Conservation (phyloP, 2,888 invertebrate genomes). For the Epinotia nisella region DNA sequence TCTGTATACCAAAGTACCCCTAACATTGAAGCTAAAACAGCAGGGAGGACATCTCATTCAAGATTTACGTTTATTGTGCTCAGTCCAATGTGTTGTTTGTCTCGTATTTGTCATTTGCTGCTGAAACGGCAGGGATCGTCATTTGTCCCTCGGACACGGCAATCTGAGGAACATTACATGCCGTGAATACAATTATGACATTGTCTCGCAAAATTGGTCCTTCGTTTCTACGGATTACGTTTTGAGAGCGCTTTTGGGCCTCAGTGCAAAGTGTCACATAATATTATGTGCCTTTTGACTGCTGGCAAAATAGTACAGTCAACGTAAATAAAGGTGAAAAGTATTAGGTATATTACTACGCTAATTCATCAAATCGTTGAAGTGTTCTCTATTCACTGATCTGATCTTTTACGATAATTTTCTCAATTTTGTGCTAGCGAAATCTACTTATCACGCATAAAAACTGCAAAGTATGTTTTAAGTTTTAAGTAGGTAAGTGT, state of each 20-base stretch:
- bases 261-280: neutral
- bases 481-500: no score
- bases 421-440: no score
- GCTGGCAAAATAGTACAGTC: neutral
- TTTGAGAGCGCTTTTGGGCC: conserved; percentile 1
- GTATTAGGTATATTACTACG: no score
- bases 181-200: conserved; percentile 36
- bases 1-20: conserved; percentile 10
- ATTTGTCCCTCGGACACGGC: conserved; percentile 25
- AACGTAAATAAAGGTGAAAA: no score
- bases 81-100: conserved; percentile 60
- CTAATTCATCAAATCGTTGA: no score
- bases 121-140: conserved; percentile 46
- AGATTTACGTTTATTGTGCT: conserved; percentile 58
- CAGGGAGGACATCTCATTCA: conserved; percentile 46
- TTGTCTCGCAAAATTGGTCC: conserved; percentile 32
- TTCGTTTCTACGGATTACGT: conserved; percentile 39
- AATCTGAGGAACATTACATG: conserved; percentile 24
- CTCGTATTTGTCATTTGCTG: conserved; percentile 57
- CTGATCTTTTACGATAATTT: no score
- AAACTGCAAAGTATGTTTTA: no score
- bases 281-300: neutral
- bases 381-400: no score
- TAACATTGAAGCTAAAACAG: conserved; percentile 32
- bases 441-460: no score